Base-by-base conservation (phyloP, 2,888 invertebrate genomes). In the Nomada flava region DNA sequence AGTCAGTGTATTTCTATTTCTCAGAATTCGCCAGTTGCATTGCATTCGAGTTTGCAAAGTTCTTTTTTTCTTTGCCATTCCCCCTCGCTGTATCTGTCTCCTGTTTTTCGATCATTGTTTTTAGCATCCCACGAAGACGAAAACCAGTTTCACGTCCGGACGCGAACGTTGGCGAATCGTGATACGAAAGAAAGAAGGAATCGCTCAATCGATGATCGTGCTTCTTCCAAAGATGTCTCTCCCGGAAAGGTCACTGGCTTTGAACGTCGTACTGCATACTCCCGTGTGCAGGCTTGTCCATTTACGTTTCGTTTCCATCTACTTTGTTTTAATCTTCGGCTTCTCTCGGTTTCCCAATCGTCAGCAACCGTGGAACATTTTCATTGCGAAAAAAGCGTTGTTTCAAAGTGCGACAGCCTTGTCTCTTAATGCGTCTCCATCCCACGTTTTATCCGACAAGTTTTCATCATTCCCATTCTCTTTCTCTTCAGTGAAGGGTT, bases 131-230 rank as follows among this genome's bases (percentile, higher is more conserved):
- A 68, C 78, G 82, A 83, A 80, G 77, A 80, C 80, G 85, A 86
- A 85, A 86, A 86, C 86, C 86, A 85, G 86, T 86, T 86, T 81
- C 44, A 79, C 85, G 83, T 81, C 78, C 79, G 83, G 74, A 79
- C 78, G 62, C 75, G 76, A 72, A 76, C 78, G 64, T 79, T 76
- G 85, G 83, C 65, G 86, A 84, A 80, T 83, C 82, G 73, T 50
- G 76, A 72, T 74, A 69, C 79, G 75, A 86, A 81, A 83, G 83
- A 76, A 85, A 85, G 80, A 74, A 85, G 79, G 75, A 85, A 85
- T 78, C 83, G 80, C 76, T 85, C 82, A 78, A 86, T 86, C 79
- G 79, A 75, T 53, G 79, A 79, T 77, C 71, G 59, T 73, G 64
- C 63, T 76, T 80, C 79, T 80, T 77, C 68, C 82, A 75, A 44